Conservation (phyloP, 53 echinoderm and acorn worm genomes). For the Holothuria leucospilota region DNA sequence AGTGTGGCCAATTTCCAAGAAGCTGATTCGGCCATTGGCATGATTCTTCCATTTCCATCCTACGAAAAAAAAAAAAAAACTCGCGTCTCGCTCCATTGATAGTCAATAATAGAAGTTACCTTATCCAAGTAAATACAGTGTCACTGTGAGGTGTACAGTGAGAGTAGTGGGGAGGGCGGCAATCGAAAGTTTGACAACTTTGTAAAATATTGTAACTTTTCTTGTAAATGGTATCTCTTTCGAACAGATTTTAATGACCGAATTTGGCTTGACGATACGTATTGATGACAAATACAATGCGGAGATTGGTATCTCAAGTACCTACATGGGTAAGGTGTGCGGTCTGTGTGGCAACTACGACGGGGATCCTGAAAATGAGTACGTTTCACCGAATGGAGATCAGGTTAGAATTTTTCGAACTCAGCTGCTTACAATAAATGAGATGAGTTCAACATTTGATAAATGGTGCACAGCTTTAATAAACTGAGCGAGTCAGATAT, state of each 20-base stretch:
- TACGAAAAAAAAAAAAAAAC: too few species aligned
- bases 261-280: conserved; percentile 63
- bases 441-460: too few species aligned
- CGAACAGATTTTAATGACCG: conserved; percentile 57
- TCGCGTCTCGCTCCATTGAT: too few species aligned
- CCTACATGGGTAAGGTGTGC: conserved; percentile 44
- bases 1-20: too few species aligned
- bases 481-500: too few species aligned
- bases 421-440: too few species aligned
- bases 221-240: neutral
- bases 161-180: neutral
- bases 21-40: too few species aligned
- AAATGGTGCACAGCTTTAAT: too few species aligned
- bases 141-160: neutral
- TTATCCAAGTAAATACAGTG: neutral
- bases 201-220: neutral
- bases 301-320: conserved; percentile 50
- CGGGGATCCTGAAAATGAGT: conserved; percentile 59
- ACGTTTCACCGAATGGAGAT: conserved; percentile 58
- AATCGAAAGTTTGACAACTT: neutral
- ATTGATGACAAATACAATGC: conserved; percentile 62
- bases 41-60: too few species aligned
- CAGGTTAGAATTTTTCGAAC: conserved; percentile 29
- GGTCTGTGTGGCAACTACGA: conserved; percentile 79
- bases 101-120: too few species aligned